Evolutionary conservation across 1,140 invertebrate species (phyloP).

Genomic region (Camponotus pennsylvanicus): DNA sequence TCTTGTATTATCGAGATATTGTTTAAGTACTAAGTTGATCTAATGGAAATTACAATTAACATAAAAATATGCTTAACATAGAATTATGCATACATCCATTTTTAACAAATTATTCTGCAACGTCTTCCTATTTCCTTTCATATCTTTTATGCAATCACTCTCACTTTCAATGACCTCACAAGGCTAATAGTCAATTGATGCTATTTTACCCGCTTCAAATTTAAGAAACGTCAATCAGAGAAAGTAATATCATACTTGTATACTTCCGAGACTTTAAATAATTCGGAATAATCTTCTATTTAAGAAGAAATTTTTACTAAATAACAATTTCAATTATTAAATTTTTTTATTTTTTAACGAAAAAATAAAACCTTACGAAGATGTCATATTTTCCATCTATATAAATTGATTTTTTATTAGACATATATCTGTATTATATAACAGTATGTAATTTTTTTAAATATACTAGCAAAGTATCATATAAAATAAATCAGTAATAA

Average conservation of each 20-base stretch:
- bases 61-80: background rate
- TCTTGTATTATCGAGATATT: background rate
- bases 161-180: constrained; percentile 31
- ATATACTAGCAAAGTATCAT: too few species aligned
- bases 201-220: background rate
- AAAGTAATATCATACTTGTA: background rate
- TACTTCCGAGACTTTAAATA: background rate
- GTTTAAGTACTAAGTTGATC: background rate
- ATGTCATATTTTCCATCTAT: background rate
- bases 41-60: background rate
- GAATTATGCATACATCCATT: constrained; percentile 24
- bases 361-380: background rate
- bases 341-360: background rate
- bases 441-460: too few species aligned
- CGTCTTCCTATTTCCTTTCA: constrained; percentile 39
- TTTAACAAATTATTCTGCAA: background rate
- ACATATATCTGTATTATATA: background rate
- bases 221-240: background rate
- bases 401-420: background rate
- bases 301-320: background rate
- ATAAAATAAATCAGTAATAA: too few species aligned
- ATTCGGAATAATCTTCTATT: background rate
- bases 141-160: constrained; percentile 53
- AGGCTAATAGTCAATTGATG: constrained; percentile 15
- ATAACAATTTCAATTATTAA: background rate